These are phyloP conservation scores for Listrodromus nycthemerus DNA, from an alignment of 2,888 invertebrate genomes.

Conservation along the genomic window DNA sequence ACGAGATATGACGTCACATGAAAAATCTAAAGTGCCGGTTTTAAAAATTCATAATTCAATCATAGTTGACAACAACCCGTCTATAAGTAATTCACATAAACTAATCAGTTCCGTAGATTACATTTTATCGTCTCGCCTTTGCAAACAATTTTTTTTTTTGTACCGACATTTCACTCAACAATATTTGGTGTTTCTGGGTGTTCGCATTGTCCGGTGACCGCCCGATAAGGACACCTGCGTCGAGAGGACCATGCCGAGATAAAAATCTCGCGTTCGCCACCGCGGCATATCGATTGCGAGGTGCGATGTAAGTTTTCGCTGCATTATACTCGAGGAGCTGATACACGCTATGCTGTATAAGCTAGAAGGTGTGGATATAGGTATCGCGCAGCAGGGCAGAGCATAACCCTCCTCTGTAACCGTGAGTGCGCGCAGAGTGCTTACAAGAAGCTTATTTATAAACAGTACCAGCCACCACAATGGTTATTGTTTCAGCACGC, in stretches of 20 bases:
- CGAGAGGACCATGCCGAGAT: conserved; percentile 72
- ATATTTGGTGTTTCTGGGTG: conserved; percentile 37
- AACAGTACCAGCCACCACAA: conserved; percentile 82
- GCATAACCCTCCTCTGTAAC: conserved; percentile 32
- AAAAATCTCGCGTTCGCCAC: conserved; percentile 78
- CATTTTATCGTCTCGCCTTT: neutral
- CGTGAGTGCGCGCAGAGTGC: conserved; percentile 50
- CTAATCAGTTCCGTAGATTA: too few species aligned
- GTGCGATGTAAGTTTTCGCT: conserved; percentile 43
- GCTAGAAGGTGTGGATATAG: conserved; percentile 51
- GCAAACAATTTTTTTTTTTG: neutral
- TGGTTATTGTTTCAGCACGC: conserved; percentile 83
- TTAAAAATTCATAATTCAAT: too few species aligned
- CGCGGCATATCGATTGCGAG: conserved; percentile 34
- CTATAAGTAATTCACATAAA: too few species aligned
- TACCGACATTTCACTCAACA: neutral
- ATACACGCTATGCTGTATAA: conserved; percentile 25
- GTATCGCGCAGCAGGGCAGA: conserved; percentile 18
- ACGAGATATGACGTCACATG: too few species aligned
- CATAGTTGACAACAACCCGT: too few species aligned
- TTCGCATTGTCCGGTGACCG: conserved; percentile 55
- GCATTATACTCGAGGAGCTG: conserved; percentile 29
- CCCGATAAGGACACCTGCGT: conserved; percentile 81
- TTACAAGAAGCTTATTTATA: conserved; percentile 79
- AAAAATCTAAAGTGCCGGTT: too few species aligned